phyloP scores from a whole-genome alignment of 2,888 invertebrate genomes.

The Ditula angustiorana region DNA sequence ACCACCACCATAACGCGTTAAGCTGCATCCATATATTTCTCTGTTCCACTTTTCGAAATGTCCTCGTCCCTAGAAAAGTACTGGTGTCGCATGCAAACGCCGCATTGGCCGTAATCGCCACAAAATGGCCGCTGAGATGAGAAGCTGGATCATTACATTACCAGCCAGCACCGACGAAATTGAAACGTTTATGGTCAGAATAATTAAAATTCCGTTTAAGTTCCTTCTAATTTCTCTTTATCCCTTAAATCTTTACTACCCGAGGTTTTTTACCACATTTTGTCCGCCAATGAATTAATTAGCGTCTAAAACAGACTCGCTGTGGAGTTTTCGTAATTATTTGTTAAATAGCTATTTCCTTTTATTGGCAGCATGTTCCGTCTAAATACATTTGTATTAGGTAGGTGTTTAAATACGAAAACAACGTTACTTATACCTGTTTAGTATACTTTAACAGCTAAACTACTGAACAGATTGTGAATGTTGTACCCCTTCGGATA shows the following conservation, averaged over 20 bases:
- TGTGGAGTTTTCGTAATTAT: background rate
- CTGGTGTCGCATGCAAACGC: constrained; percentile 58
- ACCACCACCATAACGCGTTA: no score
- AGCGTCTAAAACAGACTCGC: background rate
- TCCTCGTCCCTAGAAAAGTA: constrained; percentile 42
- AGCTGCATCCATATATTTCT: constrained; percentile 34
- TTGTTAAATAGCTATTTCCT: background rate
- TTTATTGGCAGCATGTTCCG: no score
- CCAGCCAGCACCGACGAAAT: constrained; percentile 54
- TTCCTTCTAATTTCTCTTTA: constrained; percentile 8
- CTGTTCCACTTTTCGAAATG: constrained; percentile 43
- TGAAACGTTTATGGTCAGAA: constrained; percentile 59
- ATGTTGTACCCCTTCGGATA: no score
- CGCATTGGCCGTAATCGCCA: constrained; percentile 56
- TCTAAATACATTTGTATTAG: no score
- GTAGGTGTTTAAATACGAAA: no score
- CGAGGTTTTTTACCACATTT: background rate
- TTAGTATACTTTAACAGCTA: no score
- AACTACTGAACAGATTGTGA: no score
- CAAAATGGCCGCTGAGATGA: constrained; percentile 55
- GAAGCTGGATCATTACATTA: constrained; percentile 60
- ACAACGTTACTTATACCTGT: no score
- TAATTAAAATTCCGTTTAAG: constrained; percentile 8
- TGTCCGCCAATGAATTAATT: background rate
- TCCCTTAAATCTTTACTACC: background rate